phyloP scores from a whole-genome alignment of 2,888 invertebrate species.

The Hoplodrina blanda region DNA sequence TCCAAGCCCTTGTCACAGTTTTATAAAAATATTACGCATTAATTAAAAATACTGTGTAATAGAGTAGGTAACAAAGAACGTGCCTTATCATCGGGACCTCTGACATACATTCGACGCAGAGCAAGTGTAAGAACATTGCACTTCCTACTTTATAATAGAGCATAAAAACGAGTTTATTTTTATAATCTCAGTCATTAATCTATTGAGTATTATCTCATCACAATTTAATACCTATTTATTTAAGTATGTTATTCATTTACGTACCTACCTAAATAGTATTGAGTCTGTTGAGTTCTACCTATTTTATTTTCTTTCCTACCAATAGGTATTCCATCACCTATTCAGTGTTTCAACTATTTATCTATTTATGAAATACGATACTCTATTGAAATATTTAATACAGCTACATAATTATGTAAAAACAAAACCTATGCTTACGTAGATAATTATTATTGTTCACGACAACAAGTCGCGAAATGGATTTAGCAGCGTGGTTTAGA shows the following conservation, averaged over 20 bases:
- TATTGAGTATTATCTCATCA: conserved; percentile 18
- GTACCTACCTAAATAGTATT: too few species aligned
- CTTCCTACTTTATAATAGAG: conserved; percentile 77
- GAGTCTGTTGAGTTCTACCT: too few species aligned
- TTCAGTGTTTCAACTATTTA: too few species aligned
- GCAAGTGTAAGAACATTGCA: conserved; percentile 76
- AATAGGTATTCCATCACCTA: too few species aligned
- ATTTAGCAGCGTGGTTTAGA: conserved; percentile 72
- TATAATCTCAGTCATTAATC: conserved; percentile 27
- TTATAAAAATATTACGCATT: conserved; percentile 30
- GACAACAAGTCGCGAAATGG: conserved; percentile 66
- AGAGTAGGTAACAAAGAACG: conserved; percentile 76
- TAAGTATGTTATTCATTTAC: background rate
- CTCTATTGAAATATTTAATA: too few species aligned
- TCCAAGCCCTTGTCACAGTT: conserved; percentile 20
- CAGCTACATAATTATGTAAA: too few species aligned
- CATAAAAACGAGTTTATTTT: conserved; percentile 66
- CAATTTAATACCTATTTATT: background rate
- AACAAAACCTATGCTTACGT: too few species aligned
- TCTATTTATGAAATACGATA: too few species aligned
- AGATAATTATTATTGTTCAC: conserved; percentile 21
- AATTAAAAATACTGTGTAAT: conserved; percentile 66
- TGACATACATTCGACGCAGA: conserved; percentile 80
- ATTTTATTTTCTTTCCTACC: too few species aligned
- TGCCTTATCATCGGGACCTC: conserved; percentile 85